A percentile compares a stretch with the other conserved stretches of the same genome.
Evolutionary conservation across 2,113 vertebrate genomes (phyloP).

Genomic region (Loxodonta africana): DNA sequence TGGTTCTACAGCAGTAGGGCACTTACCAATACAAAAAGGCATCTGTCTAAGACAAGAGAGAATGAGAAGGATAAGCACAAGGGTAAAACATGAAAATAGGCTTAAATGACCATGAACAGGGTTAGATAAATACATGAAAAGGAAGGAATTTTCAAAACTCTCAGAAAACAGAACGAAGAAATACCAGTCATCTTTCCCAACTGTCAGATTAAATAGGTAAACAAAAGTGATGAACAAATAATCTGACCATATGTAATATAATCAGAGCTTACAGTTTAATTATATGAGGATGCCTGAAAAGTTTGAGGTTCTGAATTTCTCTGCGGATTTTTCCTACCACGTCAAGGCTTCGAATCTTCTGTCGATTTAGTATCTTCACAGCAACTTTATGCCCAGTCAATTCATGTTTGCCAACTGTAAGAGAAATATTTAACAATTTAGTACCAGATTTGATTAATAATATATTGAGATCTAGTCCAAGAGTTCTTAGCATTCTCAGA

Average conservation of each 20-base stretch:
- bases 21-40: background rate
- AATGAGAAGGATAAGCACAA: constrained; percentile 12
- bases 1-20: background rate
- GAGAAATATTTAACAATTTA: constrained; percentile 61
- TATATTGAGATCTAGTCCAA: background rate
- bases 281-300: constrained; percentile 99
- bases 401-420: constrained; percentile 97
- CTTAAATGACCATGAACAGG: background rate
- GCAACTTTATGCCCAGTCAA: constrained; percentile 99
- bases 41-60: constrained; percentile 15
- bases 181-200: background rate
- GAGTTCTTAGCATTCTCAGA: background rate
- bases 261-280: constrained; percentile 97
- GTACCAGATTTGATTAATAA: background rate
- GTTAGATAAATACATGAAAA: background rate
- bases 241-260: background rate
- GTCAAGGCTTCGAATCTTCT: constrained; percentile 99
- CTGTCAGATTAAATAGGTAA: background rate
- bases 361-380: constrained; percentile 98
- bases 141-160: background rate
- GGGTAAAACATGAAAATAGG: background rate
- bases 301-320: constrained; percentile 99
- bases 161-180: background rate
- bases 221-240: background rate
- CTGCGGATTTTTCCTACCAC: constrained; percentile 99